phyloP scores from a whole-genome alignment of 2,888 invertebrate species.

The Cephus pulcher region DNA sequence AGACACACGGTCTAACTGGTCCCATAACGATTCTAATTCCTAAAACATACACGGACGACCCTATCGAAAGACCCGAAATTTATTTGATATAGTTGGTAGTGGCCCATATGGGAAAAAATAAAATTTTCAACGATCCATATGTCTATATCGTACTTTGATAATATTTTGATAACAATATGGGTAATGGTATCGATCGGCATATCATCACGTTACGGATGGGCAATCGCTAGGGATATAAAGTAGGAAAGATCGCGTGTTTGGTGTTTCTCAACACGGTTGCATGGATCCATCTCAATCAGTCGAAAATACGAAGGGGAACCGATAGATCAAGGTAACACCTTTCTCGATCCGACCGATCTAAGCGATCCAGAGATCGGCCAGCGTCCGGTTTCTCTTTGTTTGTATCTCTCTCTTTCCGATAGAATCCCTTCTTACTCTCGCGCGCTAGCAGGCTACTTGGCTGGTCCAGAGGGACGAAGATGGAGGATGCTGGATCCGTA shows the following conservation, averaged over 20 bases:
- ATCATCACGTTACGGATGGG: neutral
- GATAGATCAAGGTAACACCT: slow-evolving; percentile 56
- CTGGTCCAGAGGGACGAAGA: neutral
- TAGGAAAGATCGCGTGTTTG: neutral
- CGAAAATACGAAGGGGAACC: slow-evolving; percentile 43
- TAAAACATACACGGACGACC: neutral
- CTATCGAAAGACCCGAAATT: neutral
- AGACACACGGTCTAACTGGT: neutral
- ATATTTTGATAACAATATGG: neutral
- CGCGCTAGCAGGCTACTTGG: neutral
- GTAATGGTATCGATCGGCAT: neutral
- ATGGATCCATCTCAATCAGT: slow-evolving; percentile 7
- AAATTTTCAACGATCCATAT: neutral
- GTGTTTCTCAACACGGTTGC: neutral
- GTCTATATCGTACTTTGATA: neutral
- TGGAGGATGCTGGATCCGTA: neutral
- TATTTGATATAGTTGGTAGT: neutral
- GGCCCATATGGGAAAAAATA: neutral
- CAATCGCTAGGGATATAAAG: neutral
- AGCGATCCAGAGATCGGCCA: neutral
- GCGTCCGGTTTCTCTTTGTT: slow-evolving; percentile 25
- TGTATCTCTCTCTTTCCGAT: slow-evolving; percentile 1
- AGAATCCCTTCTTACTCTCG: neutral
- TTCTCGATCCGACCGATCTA: slow-evolving; percentile 23
- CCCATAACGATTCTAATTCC: neutral